Evolutionary conservation across 2,888 invertebrate species (phyloP).

Genomic region (Rambutsinella grinnellia): DNA sequence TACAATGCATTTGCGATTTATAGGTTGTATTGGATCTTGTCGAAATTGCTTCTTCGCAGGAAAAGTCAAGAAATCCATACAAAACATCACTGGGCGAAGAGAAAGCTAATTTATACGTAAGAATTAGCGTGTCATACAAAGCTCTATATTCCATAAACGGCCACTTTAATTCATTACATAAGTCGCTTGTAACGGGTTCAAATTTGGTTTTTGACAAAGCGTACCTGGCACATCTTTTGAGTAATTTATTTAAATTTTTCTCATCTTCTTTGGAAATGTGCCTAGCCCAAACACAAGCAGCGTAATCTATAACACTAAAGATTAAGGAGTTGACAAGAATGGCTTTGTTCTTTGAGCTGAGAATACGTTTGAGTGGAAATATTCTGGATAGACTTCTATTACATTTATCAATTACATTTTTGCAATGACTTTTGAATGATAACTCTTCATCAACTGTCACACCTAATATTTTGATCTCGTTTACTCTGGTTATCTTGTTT

Average conservation of each 20-base stretch:
- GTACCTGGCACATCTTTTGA: neutral
- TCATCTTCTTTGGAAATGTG: neutral
- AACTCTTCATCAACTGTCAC: neutral
- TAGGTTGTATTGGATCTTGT: neutral
- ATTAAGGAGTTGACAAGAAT: neutral
- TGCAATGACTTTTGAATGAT: neutral
- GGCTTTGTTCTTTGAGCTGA: neutral
- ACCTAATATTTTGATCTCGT: neutral
- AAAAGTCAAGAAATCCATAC: neutral
- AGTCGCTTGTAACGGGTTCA: neutral
- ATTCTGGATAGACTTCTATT: neutral
- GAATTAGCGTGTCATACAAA: neutral
- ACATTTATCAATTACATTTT: neutral
- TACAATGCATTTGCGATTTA: neutral
- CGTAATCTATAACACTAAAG: neutral
- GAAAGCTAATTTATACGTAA: neutral
- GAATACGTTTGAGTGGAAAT: neutral
- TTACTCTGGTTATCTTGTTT: neutral
- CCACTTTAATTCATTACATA: conserved; percentile 9
- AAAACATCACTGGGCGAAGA: neutral
- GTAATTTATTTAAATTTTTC: neutral
- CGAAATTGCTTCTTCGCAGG: neutral
- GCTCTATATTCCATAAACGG: neutral
- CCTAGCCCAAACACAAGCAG: neutral
- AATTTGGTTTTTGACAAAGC: neutral